A percentile compares a stretch with the other conserved stretches of the same genome.
These are phyloP conservation scores for Actinia equina DNA, from an alignment of 64 coral and sea anemone species.

Conservation along the genomic window DNA sequence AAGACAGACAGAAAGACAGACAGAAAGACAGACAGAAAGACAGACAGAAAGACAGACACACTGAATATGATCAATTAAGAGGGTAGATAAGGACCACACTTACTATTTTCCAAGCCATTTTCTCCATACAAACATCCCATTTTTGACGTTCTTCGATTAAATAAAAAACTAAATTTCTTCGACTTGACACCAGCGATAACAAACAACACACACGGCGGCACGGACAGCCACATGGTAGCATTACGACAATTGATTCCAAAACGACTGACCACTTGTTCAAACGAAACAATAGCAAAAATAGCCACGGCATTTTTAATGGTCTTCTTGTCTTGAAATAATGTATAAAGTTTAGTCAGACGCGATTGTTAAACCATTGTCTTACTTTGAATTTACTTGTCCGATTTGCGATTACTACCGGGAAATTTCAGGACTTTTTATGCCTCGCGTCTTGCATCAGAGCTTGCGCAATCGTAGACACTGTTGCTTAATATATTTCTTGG, in stretches of 20 bases:
- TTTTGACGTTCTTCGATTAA: conserved; percentile 7
- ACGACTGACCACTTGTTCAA: conserved; percentile 14
- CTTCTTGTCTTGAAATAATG: conserved; percentile 26
- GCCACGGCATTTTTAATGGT: conserved; percentile 9
- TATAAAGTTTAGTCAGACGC: conserved; percentile 12
- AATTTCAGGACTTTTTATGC: too few relatives aligned
- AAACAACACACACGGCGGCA: conserved; percentile 8
- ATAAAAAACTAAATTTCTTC: not conserved
- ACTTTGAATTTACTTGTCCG: too few relatives aligned
- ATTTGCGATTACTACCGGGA: too few relatives aligned
- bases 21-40: too few relatives aligned
- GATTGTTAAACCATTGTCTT: too few relatives aligned
- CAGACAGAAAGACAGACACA: not conserved
- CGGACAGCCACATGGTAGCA: not conserved
- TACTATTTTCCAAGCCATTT: not conserved
- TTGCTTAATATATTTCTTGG: too few relatives aligned
- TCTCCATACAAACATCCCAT: not conserved
- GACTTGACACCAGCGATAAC: not conserved
- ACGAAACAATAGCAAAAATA: conserved; percentile 3
- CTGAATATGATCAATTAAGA: too few relatives aligned
- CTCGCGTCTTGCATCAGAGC: too few relatives aligned
- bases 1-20: too few relatives aligned
- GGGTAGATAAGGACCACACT: too few relatives aligned
- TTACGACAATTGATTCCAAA: conserved; percentile 27
- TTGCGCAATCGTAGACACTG: too few relatives aligned